A percentile compares a stretch with the other conserved stretches of the same genome.
These are phyloP conservation scores for Synanthedon formicaeformis DNA, from an alignment of 2,888 invertebrate genomes.

Conservation along the genomic window DNA sequence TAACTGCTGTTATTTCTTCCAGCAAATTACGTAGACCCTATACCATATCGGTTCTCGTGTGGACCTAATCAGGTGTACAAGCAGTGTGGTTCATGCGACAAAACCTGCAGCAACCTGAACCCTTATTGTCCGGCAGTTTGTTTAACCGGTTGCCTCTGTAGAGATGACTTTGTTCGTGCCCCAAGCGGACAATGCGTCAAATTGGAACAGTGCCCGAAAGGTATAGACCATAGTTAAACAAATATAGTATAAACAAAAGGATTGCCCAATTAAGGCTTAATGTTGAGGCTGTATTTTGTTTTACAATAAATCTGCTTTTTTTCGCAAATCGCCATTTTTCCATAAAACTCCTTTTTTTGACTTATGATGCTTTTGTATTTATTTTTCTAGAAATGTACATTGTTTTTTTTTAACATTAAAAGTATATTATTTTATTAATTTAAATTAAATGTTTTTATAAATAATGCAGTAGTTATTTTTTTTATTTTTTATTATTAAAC, in stretches of 20 bases:
- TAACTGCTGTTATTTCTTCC: not conserved
- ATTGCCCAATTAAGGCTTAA: too few relatives aligned
- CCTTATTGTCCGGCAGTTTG: constrained; percentile 25
- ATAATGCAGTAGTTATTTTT: too few relatives aligned
- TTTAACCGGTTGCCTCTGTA: constrained; percentile 38
- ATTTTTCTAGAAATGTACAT: too few relatives aligned
- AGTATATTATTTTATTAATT: too few relatives aligned
- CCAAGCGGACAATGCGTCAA: constrained; percentile 32
- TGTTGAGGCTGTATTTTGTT: not conserved
- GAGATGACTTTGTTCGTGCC: constrained; percentile 27
- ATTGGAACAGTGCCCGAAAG: constrained; percentile 33
- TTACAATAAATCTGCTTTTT: not conserved
- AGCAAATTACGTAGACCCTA: constrained; percentile 8
- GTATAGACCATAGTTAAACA: constrained; percentile 8
- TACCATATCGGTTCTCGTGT: constrained; percentile 24
- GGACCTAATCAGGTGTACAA: constrained; percentile 29
- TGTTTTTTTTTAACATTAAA: too few relatives aligned
- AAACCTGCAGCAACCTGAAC: constrained; percentile 28
- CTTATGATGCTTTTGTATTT: too few relatives aligned
- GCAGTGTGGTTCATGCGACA: constrained; percentile 30
- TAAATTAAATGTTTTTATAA: too few relatives aligned
- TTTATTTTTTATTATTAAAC: too few relatives aligned
- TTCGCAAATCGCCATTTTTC: not conserved
- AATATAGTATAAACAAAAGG: too few relatives aligned
- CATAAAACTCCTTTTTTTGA: too few relatives aligned